phyloP scores from a whole-genome alignment of 2,113 vertebrate species.

The Prinia subflava region DNA sequence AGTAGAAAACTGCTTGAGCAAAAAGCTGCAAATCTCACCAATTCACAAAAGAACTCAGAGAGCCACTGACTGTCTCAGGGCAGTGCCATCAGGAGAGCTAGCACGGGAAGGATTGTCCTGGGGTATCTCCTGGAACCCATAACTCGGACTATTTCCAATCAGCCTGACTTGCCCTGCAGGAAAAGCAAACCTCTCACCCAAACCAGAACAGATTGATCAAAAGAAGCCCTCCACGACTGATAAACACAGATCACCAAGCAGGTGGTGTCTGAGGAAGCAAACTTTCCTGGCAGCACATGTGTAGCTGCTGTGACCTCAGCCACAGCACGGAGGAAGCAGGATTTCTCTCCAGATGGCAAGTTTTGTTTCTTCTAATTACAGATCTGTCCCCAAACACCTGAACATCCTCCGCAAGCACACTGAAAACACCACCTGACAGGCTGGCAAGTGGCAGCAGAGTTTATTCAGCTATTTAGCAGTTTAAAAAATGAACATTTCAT shows the following conservation, averaged over 20 bases:
- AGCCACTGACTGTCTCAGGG: background rate
- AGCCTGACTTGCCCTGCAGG: background rate
- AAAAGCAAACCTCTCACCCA: background rate
- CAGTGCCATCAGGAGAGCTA: background rate
- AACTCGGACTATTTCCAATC: background rate
- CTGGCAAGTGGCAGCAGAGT: background rate
- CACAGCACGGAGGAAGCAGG: background rate
- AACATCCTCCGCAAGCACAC: background rate
- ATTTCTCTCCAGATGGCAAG: conserved; percentile 45
- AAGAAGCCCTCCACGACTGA: background rate
- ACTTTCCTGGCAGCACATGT: background rate
- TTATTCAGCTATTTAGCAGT: background rate
- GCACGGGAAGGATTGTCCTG: background rate
- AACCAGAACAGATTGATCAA: background rate
- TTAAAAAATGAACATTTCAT: background rate
- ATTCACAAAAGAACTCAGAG: background rate
- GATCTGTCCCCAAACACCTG: conserved; percentile 2
- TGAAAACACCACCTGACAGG: background rate
- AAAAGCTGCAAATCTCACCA: background rate
- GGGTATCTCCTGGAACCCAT: background rate
- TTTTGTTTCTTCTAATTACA: conserved; percentile 1
- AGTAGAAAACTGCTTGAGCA: background rate
- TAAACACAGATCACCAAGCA: background rate
- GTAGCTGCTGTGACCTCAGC: background rate
- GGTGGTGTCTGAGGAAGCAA: background rate